Percentiles rank a stretch among this genome's conserved stretches.
Conservation (phyloP, 2,113 vertebrate species). For the Oncorhynchus tshawytscha region DNA sequence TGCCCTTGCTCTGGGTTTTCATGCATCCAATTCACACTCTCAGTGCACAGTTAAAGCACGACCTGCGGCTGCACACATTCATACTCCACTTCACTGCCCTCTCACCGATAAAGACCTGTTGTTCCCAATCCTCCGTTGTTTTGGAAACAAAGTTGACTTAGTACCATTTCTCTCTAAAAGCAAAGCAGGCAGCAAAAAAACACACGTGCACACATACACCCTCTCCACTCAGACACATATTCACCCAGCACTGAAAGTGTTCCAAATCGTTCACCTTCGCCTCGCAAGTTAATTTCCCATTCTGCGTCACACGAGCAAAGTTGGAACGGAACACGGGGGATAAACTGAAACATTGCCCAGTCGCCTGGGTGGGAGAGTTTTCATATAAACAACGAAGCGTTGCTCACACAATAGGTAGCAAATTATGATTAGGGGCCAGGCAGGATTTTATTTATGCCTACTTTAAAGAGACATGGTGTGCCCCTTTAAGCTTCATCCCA, state of each 20-base stretch:
- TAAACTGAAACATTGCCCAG: not conserved
- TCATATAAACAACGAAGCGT: not conserved
- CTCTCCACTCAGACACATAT: not conserved
- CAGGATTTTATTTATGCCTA: not conserved
- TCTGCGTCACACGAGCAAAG: not conserved
- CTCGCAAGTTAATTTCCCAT: slow-evolving; percentile 1
- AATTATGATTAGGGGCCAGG: not conserved
- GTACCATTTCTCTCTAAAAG: too few species aligned
- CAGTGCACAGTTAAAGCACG: not conserved
- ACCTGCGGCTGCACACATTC: not conserved
- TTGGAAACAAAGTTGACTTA: not conserved
- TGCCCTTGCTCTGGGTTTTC: not conserved
- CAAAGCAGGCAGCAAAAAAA: too few species aligned
- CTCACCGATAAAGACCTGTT: not conserved
- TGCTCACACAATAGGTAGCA: not conserved
- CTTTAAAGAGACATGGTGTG: not conserved
- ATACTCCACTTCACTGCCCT: slow-evolving; percentile 1
- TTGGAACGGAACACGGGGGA: not conserved
- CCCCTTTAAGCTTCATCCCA: not conserved
- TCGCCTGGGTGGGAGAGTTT: not conserved
- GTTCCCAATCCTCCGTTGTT: not conserved
- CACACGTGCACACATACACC: not conserved
- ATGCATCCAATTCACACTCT: not conserved
- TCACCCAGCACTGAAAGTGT: not conserved
- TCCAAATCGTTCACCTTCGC: not conserved